These are phyloP conservation scores for Drosophila yooni DNA, from an alignment of 2,888 invertebrate species.

Conservation along the genomic window DNA sequence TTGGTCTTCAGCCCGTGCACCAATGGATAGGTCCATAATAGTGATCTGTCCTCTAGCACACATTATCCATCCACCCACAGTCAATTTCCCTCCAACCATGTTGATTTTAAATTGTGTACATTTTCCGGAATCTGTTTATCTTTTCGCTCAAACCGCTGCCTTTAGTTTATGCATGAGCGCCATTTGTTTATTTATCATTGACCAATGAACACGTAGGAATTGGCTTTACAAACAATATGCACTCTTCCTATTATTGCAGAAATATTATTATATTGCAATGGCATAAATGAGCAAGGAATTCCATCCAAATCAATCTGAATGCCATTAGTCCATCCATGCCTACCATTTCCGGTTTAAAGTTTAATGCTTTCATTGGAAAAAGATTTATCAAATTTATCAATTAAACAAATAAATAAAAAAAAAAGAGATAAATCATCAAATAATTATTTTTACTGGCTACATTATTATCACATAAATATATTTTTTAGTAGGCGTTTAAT, in stretches of 20 bases:
- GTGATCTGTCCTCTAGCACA: conserved; percentile 1
- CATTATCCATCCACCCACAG: conserved; percentile 19
- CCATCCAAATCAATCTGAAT: background rate
- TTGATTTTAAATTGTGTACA: conserved; percentile 20
- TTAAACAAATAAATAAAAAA: background rate
- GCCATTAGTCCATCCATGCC: background rate
- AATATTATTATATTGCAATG: background rate
- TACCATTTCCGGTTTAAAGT: background rate
- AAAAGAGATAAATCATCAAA: background rate
- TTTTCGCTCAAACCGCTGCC: conserved; percentile 8
- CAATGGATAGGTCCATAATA: background rate
- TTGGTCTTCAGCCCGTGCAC: conserved; percentile 12
- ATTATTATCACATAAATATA: background rate
- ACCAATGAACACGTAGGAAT: conserved; percentile 9
- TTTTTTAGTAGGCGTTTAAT: background rate
- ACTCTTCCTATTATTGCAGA: conserved; percentile 8
- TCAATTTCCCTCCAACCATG: background rate
- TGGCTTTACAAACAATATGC: conserved; percentile 7
- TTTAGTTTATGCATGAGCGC: conserved; percentile 8
- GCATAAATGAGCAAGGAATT: conserved; percentile 4
- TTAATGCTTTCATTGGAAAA: background rate
- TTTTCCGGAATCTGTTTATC: conserved; percentile 30
- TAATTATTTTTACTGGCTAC: background rate
- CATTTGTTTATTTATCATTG: conserved; percentile 59
- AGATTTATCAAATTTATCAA: background rate